Conservation (phyloP, 1,140 invertebrate species). For the Brachionus manjavacas region DNA sequence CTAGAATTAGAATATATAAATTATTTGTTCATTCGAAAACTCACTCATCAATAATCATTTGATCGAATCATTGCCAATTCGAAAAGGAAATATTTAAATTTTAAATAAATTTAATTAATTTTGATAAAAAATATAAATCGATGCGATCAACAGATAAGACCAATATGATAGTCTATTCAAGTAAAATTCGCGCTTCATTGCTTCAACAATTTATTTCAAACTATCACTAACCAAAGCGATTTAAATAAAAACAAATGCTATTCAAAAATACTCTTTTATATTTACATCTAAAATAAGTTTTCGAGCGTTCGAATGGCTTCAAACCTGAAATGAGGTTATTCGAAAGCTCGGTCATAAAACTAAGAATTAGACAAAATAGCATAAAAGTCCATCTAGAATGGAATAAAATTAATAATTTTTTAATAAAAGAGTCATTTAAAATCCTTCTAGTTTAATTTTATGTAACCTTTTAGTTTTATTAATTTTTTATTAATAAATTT, state of each 20-base stretch:
- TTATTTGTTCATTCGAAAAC: neutral
- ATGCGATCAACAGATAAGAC: neutral
- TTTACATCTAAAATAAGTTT: neutral
- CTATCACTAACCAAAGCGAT: neutral
- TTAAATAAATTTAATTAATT: neutral
- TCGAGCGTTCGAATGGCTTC: neutral
- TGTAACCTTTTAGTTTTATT: constrained; percentile 6
- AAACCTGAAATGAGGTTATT: constrained; percentile 2
- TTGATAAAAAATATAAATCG: neutral
- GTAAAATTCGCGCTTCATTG: neutral
- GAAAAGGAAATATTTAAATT: neutral
- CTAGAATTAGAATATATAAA: neutral
- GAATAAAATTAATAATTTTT: neutral
- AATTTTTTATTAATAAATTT: neutral
- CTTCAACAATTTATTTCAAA: neutral
- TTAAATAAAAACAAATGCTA: constrained; percentile 1
- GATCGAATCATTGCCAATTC: neutral
- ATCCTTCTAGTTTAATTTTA: neutral
- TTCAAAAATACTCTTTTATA: neutral
- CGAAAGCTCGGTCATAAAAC: neutral
- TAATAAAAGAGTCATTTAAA: neutral
- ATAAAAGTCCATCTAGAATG: neutral
- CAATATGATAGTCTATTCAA: neutral
- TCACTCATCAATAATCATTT: neutral
- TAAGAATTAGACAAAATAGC: neutral